These are phyloP conservation scores for Bradynema listronoti DNA, from an alignment of 1,140 invertebrate species.

Conservation along the genomic window DNA sequence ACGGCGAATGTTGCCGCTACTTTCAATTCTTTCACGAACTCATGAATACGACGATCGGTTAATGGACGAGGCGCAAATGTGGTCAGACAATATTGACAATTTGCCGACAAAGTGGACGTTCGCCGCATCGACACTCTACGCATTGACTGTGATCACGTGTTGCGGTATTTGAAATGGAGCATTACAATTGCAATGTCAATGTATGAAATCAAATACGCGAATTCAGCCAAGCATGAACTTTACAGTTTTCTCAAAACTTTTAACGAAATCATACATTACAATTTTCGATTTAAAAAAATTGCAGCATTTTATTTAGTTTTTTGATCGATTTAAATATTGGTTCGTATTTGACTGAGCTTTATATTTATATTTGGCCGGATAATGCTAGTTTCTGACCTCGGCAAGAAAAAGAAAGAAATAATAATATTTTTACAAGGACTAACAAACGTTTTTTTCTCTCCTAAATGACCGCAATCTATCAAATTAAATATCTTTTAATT, in stretches of 20 bases:
- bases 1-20: constrained; percentile 40
- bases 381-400: no score
- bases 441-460: background rate
- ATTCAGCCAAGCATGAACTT: background rate
- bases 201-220: background rate
- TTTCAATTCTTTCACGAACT: constrained; percentile 40
- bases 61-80: constrained; percentile 47
- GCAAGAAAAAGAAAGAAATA: background rate
- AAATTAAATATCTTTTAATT: background rate
- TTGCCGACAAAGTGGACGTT: constrained; percentile 58
- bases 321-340: background rate
- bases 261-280: background rate
- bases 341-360: no score
- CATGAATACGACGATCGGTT: constrained; percentile 54
- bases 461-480: background rate
- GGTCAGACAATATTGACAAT: constrained; percentile 50
- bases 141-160: constrained; percentile 61
- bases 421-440: background rate
- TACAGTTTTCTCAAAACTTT: background rate
- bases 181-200: background rate
- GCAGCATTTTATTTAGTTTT: background rate
- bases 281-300: background rate
- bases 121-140: constrained; percentile 59
- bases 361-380: no score
- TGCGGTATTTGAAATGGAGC: constrained; percentile 53